A percentile compares a stretch with the other conserved stretches of the same genome.
These are phyloP conservation scores for Aphodius sticticus DNA, from an alignment of 2,888 invertebrate genomes.

Conservation along the genomic window DNA sequence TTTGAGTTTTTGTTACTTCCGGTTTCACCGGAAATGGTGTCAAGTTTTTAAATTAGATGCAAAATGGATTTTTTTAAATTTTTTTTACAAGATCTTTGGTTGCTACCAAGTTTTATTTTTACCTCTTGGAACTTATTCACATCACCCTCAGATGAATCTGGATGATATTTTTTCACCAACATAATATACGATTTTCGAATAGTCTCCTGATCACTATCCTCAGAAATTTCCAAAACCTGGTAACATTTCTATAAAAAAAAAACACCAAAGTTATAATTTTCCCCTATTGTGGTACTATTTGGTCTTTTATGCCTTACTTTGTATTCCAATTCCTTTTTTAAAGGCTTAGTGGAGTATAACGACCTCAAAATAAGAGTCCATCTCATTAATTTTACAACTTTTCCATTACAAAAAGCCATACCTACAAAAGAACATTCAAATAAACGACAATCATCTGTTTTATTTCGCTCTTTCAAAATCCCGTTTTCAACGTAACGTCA, in stretches of 20 bases:
- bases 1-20: too few relatives aligned
- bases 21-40: too few relatives aligned
- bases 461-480: neutral
- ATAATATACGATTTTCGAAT: slow-evolving; percentile 76
- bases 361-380: neutral
- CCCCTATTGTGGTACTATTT: neutral
- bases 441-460: neutral
- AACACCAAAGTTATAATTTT: neutral
- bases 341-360: slow-evolving; percentile 7
- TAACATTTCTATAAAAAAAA: slow-evolving; percentile 69
- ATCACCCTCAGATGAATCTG: slow-evolving; percentile 83
- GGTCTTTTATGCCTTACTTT: slow-evolving; percentile 35
- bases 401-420: neutral
- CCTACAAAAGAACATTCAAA: neutral
- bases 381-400: neutral
- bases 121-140: slow-evolving; percentile 77
- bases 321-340: slow-evolving; percentile 38
- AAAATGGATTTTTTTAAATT: too few relatives aligned
- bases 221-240: slow-evolving; percentile 69
- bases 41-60: too few relatives aligned
- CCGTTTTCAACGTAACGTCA: neutral
- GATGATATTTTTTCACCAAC: slow-evolving; percentile 84
- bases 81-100: too few relatives aligned
- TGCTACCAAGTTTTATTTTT: slow-evolving; percentile 25
- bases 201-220: slow-evolving; percentile 75